Conservation (phyloP, 1,140 invertebrate genomes). For the Galleria mellonella region DNA sequence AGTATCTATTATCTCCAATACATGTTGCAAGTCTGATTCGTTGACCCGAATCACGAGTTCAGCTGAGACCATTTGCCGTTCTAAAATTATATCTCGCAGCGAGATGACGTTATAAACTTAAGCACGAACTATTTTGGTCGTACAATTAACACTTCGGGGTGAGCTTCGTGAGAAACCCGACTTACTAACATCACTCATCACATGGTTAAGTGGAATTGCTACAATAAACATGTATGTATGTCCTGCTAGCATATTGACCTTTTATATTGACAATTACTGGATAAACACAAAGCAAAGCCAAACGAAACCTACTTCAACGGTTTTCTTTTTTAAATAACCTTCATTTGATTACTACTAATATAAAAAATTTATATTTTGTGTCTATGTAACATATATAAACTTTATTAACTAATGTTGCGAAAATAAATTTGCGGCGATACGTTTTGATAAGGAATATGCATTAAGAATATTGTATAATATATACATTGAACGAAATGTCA, state of each 20-base stretch:
- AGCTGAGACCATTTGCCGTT: conserved; percentile 17
- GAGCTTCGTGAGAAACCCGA: conserved; percentile 8
- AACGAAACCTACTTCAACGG: no score
- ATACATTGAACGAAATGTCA: no score
- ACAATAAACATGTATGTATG: conserved; percentile 47
- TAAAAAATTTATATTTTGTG: no score
- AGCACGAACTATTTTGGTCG: conserved; percentile 42
- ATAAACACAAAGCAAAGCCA: no score
- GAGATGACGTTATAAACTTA: conserved; percentile 38
- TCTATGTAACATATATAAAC: no score
- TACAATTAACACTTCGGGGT: background rate
- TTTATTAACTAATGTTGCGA: no score
- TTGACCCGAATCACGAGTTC: conserved; percentile 37
- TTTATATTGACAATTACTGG: conserved; percentile 38
- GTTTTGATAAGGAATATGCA: no score
- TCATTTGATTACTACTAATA: no score
- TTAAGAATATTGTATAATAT: no score
- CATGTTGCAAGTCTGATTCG: conserved; percentile 18
- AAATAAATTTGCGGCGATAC: no score
- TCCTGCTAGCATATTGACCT: conserved; percentile 48
- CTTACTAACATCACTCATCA: conserved; percentile 17
- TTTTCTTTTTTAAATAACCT: no score
- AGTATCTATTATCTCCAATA: background rate
- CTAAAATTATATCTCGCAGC: conserved; percentile 38
- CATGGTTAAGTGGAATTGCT: conserved; percentile 37